A percentile compares a stretch with the other conserved stretches of the same genome.
phyloP scores from a whole-genome alignment of 2,797 vertebrate species.

The Myotis pilosus region DNA sequence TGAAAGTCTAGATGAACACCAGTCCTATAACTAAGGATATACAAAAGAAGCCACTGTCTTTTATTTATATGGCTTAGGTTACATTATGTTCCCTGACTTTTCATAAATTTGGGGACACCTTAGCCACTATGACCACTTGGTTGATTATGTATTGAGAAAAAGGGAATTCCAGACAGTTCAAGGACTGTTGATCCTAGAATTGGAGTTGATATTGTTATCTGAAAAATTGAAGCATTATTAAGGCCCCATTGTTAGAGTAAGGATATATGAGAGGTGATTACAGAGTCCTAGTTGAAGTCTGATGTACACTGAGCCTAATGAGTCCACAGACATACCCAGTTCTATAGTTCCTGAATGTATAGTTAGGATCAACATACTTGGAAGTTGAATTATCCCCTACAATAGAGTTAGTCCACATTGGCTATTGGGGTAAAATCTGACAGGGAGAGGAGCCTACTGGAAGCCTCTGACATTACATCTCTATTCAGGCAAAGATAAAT shows the following conservation, averaged over 20 bases:
- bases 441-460: neutral
- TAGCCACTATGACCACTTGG: neutral
- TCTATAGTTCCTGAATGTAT: neutral
- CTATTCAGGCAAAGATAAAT: neutral
- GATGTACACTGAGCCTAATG: neutral
- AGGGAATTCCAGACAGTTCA: neutral
- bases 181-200: neutral
- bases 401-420: neutral
- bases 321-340: neutral
- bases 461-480: neutral
- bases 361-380: neutral
- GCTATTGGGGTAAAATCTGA: neutral
- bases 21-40: neutral
- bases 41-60: neutral
- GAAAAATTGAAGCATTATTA: neutral
- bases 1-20: neutral
- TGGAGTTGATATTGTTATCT: neutral
- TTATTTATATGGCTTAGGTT: too few species aligned
- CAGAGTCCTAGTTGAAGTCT: neutral
- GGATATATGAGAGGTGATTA: neutral
- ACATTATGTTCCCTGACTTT: neutral
- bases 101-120: neutral
- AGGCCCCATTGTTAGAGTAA: neutral
- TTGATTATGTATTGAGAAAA: neutral
- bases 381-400: neutral